Conservation (phyloP, 2,113 vertebrate species). For the Malurus alboscapulatus region DNA sequence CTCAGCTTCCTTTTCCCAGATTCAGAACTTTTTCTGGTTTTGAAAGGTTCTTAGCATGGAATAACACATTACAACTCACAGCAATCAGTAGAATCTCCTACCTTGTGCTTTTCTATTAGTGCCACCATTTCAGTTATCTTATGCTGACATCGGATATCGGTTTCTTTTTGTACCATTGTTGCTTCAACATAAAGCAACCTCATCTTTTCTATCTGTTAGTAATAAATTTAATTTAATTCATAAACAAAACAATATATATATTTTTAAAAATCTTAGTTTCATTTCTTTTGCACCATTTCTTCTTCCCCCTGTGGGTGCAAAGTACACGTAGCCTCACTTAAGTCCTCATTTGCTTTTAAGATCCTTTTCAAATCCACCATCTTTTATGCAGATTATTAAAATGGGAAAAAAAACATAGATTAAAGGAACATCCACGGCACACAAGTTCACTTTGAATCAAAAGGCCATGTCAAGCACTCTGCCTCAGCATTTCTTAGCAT, state of each 20-base stretch:
- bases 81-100: conserved; percentile 14
- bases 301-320: background rate
- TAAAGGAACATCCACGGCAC: background rate
- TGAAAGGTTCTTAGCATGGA: background rate
- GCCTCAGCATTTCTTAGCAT: background rate
- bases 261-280: background rate
- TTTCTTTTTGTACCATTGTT: conserved; percentile 71
- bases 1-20: background rate
- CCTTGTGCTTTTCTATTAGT: conserved; percentile 91
- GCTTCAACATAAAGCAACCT: conserved; percentile 78
- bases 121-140: conserved; percentile 87
- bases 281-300: background rate
- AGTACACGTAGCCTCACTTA: background rate
- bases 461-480: background rate
- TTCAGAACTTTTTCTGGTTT: background rate
- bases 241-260: background rate
- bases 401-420: background rate
- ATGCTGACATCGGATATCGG: conserved; percentile 83
- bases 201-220: conserved; percentile 78
- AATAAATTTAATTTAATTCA: conserved; percentile 8
- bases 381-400: background rate
- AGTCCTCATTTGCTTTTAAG: background rate
- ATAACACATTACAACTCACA: background rate
- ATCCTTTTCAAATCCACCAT: background rate
- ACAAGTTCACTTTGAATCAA: background rate